Percentiles rank a stretch among this genome's conserved stretches.
phyloP scores from a whole-genome alignment of 2,888 invertebrate species.

The Melinaea menophilus region DNA sequence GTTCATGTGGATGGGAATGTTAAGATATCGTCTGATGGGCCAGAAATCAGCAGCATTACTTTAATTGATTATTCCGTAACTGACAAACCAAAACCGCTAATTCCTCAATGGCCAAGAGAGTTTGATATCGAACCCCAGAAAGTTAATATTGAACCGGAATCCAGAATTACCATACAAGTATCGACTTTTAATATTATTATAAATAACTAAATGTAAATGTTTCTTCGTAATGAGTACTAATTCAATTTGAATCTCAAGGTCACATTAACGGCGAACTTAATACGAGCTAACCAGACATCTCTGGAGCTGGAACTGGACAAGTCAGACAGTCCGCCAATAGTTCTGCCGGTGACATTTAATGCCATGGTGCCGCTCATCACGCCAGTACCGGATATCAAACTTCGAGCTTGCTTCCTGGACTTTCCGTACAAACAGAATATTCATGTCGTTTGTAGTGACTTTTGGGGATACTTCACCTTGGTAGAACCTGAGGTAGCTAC shows the following conservation, averaged over 20 bases:
- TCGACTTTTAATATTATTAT: slow-evolving; percentile 4
- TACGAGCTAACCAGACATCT: slow-evolving; percentile 63
- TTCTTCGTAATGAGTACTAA: slow-evolving; percentile 8
- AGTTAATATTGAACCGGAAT: slow-evolving; percentile 67
- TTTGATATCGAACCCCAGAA: slow-evolving; percentile 70
- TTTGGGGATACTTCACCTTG: slow-evolving; percentile 70
- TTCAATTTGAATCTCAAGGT: slow-evolving; percentile 54
- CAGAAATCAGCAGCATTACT: slow-evolving; percentile 70
- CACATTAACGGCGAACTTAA: slow-evolving; percentile 72
- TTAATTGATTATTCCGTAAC: slow-evolving; percentile 65
- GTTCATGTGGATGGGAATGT: slow-evolving; percentile 74
- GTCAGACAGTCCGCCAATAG: slow-evolving; percentile 73
- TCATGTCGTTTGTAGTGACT: slow-evolving; percentile 62
- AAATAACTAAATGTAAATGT: not conserved
- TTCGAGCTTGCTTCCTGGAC: slow-evolving; percentile 79
- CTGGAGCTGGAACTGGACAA: slow-evolving; percentile 78
- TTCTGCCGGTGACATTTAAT: slow-evolving; percentile 71
- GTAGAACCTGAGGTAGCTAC: slow-evolving; percentile 51
- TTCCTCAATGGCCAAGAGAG: slow-evolving; percentile 74
- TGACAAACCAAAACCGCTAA: slow-evolving; percentile 54
- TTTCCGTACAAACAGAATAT: slow-evolving; percentile 73
- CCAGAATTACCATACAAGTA: slow-evolving; percentile 65
- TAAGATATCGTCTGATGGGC: slow-evolving; percentile 74
- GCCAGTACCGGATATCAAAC: slow-evolving; percentile 69
- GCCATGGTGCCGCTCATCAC: slow-evolving; percentile 71